A percentile compares a stretch with the other conserved stretches of the same genome.
Evolutionary conservation across 2,888 invertebrate genomes (phyloP).

Genomic region (Drosophila macrospina): DNA sequence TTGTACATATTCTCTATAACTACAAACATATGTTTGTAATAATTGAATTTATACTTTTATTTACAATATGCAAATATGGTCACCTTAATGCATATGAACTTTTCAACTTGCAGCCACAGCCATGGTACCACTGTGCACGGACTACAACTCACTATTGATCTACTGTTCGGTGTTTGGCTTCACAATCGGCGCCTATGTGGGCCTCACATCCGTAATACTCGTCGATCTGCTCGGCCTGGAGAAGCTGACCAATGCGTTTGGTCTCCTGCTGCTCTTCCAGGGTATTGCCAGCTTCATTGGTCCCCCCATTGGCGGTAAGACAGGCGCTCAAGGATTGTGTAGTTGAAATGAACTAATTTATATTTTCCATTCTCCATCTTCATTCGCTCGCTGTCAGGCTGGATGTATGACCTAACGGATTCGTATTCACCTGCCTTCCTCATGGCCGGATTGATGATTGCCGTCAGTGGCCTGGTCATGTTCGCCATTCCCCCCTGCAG

Average conservation of each 20-base stretch:
- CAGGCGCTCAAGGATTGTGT: too few relatives aligned
- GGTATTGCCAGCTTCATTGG: conserved; percentile 97
- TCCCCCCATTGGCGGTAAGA: conserved; percentile 95
- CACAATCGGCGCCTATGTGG: conserved; percentile 97
- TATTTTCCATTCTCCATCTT: too few relatives aligned
- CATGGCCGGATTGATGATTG: conserved; percentile 94
- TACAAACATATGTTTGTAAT: too few relatives aligned
- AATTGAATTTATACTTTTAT: too few relatives aligned
- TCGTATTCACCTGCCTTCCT: conserved; percentile 96
- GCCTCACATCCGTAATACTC: conserved; percentile 97
- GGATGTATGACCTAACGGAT: conserved; percentile 90
- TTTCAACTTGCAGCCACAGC: conserved; percentile 89
- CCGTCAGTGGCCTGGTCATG: conserved; percentile 94
- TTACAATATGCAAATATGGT: too few relatives aligned
- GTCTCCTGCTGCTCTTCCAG: conserved; percentile 95
- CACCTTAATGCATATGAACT: not conserved
- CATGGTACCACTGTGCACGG: conserved; percentile 90
- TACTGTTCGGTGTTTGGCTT: conserved; percentile 94
- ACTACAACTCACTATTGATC: conserved; percentile 90
- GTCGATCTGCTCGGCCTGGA: conserved; percentile 97
- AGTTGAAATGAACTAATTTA: too few relatives aligned
- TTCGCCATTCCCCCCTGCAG: conserved; percentile 92
- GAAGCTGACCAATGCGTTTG: conserved; percentile 97
- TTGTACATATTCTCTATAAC: too few relatives aligned
- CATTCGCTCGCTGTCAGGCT: conserved; percentile 87